A percentile compares a stretch with the other conserved stretches of the same genome.
Conservation (phyloP, 2,888 invertebrate genomes). For the Nasonovia ribisnigri region DNA sequence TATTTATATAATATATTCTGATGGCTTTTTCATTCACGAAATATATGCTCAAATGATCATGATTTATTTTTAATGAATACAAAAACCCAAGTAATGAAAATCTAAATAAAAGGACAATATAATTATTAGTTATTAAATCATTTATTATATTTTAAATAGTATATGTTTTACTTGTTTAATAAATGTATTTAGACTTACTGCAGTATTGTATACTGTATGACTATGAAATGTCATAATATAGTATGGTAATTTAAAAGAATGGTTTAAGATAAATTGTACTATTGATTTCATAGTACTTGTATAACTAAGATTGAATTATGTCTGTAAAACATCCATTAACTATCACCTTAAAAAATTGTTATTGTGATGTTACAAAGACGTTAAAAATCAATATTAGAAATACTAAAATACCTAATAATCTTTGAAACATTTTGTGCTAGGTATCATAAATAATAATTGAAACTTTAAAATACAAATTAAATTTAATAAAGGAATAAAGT, state of each 20-base stretch:
- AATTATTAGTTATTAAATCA: background rate
- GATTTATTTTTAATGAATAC: background rate
- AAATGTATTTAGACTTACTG: background rate
- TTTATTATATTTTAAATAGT: too few species aligned
- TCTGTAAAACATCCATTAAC: background rate
- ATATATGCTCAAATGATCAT: background rate
- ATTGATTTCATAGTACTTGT: background rate
- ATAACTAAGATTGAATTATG: background rate
- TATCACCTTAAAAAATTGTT: background rate
- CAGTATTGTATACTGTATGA: background rate
- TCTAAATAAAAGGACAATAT: background rate
- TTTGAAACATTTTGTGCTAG: too few species aligned
- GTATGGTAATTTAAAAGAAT: background rate
- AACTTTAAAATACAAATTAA: too few species aligned
- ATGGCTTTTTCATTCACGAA: background rate
- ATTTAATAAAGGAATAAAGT: too few species aligned
- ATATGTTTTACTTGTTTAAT: background rate
- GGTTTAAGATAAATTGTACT: background rate
- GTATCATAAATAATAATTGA: too few species aligned
- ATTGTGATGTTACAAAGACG: background rate
- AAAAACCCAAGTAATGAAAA: background rate
- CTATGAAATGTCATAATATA: background rate
- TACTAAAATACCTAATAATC: too few species aligned
- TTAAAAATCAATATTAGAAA: too few species aligned
- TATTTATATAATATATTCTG: background rate